Evolutionary conservation across 2,888 invertebrate genomes (phyloP), one percentile per base, ranked within the genome.

Genomic region (Chrysolina americana): DNA sequence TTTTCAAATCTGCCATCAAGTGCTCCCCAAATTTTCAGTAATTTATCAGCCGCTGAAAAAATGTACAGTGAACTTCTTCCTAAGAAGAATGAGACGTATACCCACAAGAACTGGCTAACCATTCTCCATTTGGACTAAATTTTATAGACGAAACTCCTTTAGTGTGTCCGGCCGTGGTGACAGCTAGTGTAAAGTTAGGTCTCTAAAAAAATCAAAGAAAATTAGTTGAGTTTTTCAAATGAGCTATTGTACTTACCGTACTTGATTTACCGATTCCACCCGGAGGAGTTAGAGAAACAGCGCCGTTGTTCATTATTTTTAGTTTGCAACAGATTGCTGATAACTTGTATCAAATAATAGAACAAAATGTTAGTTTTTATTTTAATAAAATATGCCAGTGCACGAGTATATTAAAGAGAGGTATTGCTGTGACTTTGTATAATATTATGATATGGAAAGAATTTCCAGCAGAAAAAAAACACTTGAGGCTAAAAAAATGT

Each of bases 1-100:
- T 98, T 98, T 88, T 99, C 99, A 90, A 98, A 98, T 89, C 98
- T 98, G 59, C 99, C 98, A 92, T 99, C 98, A 87, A 98, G 98
- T 23, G 98, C 98, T 77, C 98, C 98, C 98, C 99, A 99, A 82
- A 98, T 96, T 90, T 98, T 99, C 78, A 99, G 97, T 78, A 99
- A 91, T 90, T 99, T 99, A 88, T 99, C 99, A 81, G 99, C 98
- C 88, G 98, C 98, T 98, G 89, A 78, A 91, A 73, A 62, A 41
- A 41, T 53, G 56, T 41, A 41, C 0, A 70, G 13, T 53, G 23
- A 36, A 10, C 13, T 28, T 68, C 19, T 41, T 68, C 6, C n/a
- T n/a, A 0, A n/a, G 15, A 1, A 41, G 8, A 63, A 5, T 0
- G 1, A 21, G 8, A 53, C 36, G 6, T 21, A 80, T 87, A 94